Evolutionary conservation across 2,113 vertebrate species (phyloP), one percentile per base, ranked within the genome.

Genomic region (Malurus melanocephalus): DNA sequence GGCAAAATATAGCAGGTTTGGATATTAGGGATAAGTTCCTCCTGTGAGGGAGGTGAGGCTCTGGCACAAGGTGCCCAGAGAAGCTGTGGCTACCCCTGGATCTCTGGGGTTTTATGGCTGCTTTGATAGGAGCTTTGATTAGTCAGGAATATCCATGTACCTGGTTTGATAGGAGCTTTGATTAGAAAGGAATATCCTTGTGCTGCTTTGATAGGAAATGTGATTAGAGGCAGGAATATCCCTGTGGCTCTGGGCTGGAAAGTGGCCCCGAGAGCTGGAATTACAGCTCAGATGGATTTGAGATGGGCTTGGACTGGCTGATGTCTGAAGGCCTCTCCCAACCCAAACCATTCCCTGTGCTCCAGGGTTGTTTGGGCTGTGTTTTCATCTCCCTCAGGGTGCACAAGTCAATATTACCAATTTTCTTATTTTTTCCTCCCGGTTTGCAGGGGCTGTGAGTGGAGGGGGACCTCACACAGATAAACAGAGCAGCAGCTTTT

Each of bases 31-130:
- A 55, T 42, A 27, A 80, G 48, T 22, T 21, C 28, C 26, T 30
- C 6, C 40, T 67, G n/a, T 0, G 20, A 53, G 28, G 11, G 16
- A 1, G 32, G 26, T 0, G 5, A 42, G 28, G 33, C 13, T 18
- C 56, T 69, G 73, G 73, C 22, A 53, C 14, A 38, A 19, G 12
- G 7, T 61, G 16, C 10, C 49, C 74, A 32, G 57, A 49, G 26
- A 0, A 27, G 51, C 45, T 65, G 75, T 9, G 75, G 59, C 67
- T 73, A 27, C 18, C 38, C 75, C 38, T 67, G 72, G n/a, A 28
- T 24, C 38, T 45, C 23, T 87, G 67, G 38, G 38, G 38, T 38
- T 38, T 38, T 38, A 38, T 38, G 38, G 38, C 38, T 87, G 7
- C 6, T 42, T 40, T 30, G 64, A 49, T 61, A 46, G 75, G 42